phyloP scores from a whole-genome alignment of 2,113 vertebrate genomes.

The Trematocara zebra region DNA sequence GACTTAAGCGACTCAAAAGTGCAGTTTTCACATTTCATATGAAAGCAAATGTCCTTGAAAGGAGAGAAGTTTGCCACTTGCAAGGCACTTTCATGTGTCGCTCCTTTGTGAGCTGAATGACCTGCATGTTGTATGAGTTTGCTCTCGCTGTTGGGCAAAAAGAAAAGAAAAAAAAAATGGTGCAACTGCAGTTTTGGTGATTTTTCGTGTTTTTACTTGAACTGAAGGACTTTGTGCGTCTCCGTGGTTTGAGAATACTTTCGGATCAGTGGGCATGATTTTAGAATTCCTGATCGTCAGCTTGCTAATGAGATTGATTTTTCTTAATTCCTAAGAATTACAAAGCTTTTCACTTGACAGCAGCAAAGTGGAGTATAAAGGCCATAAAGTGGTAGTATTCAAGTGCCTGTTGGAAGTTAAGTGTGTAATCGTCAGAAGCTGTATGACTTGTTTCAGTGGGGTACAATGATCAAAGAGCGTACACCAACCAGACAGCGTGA shows the following conservation, averaged over 20 bases:
- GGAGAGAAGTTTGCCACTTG: slow-evolving; percentile 3
- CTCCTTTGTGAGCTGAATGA: slow-evolving; percentile 6
- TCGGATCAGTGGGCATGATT: not conserved
- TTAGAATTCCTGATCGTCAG: slow-evolving; percentile 6
- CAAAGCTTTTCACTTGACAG: slow-evolving; percentile 5
- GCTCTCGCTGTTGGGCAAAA: not conserved
- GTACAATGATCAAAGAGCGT: not conserved
- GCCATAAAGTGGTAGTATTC: slow-evolving; percentile 57
- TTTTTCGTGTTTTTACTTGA: slow-evolving; percentile 45
- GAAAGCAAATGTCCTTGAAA: not conserved
- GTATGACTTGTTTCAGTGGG: not conserved
- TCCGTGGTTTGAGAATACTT: slow-evolving; percentile 12
- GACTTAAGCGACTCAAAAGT: not conserved
- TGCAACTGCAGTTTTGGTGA: slow-evolving; percentile 19
- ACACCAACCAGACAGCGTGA: slow-evolving; percentile 19
- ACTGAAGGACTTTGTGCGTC: slow-evolving; percentile 42
- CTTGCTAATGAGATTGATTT: slow-evolving; percentile 15
- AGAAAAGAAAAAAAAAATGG: not conserved
- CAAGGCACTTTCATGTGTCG: slow-evolving; percentile 15
- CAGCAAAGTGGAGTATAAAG: slow-evolving; percentile 28
- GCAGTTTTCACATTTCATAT: slow-evolving; percentile 19
- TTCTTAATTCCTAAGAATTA: slow-evolving; percentile 4
- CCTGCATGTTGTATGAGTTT: not conserved
- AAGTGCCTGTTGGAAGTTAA: slow-evolving; percentile 72
- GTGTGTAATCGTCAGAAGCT: slow-evolving; percentile 21